Conservation (phyloP, 2,888 invertebrate genomes). For the Gymnocheta viridis region DNA sequence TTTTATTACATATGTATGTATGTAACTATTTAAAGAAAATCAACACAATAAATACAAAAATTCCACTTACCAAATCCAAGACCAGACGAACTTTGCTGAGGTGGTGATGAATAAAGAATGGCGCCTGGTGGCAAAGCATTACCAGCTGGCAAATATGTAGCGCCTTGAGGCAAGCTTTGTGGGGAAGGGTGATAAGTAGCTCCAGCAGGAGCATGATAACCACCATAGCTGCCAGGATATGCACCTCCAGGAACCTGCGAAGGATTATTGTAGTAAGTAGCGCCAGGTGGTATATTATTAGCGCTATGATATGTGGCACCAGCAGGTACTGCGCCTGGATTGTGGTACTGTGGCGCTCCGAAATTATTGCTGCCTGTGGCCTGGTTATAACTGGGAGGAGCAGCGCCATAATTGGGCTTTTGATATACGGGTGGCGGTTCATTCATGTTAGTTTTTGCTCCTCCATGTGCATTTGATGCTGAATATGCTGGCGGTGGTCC, state of each 20-base stretch:
- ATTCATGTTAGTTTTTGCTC: conserved; percentile 78
- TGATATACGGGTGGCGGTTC: conserved; percentile 79
- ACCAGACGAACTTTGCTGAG: conserved; percentile 80
- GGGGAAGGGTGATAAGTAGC: conserved; percentile 72
- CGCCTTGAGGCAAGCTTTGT: conserved; percentile 74
- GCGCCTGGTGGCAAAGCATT: conserved; percentile 76
- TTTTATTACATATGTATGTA: no score
- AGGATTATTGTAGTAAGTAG: conserved; percentile 72
- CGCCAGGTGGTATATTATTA: conserved; percentile 75
- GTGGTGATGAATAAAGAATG: conserved; percentile 75
- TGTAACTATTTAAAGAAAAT: not conserved
- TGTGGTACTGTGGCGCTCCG: conserved; percentile 73
- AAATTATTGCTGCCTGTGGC: conserved; percentile 76
- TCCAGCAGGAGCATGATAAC: conserved; percentile 72
- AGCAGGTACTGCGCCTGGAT: conserved; percentile 72
- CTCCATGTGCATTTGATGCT: conserved; percentile 77
- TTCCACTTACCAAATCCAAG: conserved; percentile 78
- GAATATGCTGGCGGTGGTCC: conserved; percentile 81
- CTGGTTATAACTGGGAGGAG: conserved; percentile 76
- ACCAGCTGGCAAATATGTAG: conserved; percentile 75
- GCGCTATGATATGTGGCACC: conserved; percentile 77
- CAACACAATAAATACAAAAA: not conserved
- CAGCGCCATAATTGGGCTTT: conserved; percentile 75
- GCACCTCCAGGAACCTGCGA: conserved; percentile 67
- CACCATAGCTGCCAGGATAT: conserved; percentile 73